Percentiles rank a stretch among this genome's conserved stretches.
These are phyloP conservation scores for Callionymus lyra DNA, from an alignment of 2,113 vertebrate species.

Conservation along the genomic window DNA sequence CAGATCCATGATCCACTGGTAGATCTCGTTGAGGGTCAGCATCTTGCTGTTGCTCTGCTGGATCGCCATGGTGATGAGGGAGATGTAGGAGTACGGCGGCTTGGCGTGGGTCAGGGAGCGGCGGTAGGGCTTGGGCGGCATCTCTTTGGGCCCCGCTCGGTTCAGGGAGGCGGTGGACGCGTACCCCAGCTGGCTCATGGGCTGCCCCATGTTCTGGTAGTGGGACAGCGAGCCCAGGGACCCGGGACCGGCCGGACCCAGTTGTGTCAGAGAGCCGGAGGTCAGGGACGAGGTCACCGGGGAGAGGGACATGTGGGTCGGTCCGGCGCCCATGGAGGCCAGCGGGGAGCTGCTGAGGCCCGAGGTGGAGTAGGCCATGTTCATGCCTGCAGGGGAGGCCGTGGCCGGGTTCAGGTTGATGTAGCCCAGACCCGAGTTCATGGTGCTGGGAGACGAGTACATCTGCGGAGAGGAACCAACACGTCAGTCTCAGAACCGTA, in stretches of 20 bases:
- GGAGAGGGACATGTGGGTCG: constrained; percentile 69
- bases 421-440: constrained; percentile 74
- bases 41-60: constrained; percentile 86
- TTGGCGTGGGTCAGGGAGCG: constrained; percentile 84
- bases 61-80: constrained; percentile 90
- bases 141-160: constrained; percentile 71
- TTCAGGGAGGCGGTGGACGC: constrained; percentile 55
- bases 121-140: constrained; percentile 74
- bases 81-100: constrained; percentile 87
- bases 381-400: constrained; percentile 65
- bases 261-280: constrained; percentile 59
- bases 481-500: background rate
- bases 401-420: constrained; percentile 78
- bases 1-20: constrained; percentile 94
- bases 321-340: constrained; percentile 56
- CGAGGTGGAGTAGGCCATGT: constrained; percentile 67
- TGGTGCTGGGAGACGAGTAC: constrained; percentile 73
- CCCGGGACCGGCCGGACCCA: constrained; percentile 58
- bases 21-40: constrained; percentile 88
- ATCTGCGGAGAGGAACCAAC: constrained; percentile 58
- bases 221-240: constrained; percentile 66
- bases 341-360: constrained; percentile 60
- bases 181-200: constrained; percentile 70
- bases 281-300: constrained; percentile 67
- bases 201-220: constrained; percentile 71